Evolutionary conservation across 2,888 invertebrate genomes (phyloP).

Genomic region (Allophyes oxyacanthae): DNA sequence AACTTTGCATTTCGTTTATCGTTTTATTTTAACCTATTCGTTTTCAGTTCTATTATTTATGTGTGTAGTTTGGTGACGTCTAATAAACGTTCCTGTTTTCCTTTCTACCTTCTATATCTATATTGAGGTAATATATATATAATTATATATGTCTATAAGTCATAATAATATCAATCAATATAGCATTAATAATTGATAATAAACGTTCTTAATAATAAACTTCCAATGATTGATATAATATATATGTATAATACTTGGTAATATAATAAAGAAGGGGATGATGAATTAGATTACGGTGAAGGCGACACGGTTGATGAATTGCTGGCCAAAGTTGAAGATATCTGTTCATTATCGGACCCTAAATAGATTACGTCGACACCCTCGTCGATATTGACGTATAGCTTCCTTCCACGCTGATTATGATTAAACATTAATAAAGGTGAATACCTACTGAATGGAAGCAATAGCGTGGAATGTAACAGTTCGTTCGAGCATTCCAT

Average conservation of each 20-base stretch:
- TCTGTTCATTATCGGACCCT: constrained; percentile 48
- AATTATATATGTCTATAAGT: too few relatives aligned
- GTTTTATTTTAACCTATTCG: too few relatives aligned
- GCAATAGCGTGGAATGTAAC: too few relatives aligned
- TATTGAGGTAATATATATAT: too few relatives aligned
- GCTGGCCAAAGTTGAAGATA: constrained; percentile 45
- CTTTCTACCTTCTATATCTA: too few relatives aligned
- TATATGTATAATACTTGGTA: constrained; percentile 44
- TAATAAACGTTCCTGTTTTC: too few relatives aligned
- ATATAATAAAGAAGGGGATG: constrained; percentile 34
- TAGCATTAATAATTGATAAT: too few relatives aligned
- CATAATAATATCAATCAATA: too few relatives aligned
- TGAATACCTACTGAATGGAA: background rate
- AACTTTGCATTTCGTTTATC: too few relatives aligned
- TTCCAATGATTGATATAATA: constrained; percentile 38
- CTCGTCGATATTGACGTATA: constrained; percentile 34
- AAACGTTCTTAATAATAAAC: constrained; percentile 6
- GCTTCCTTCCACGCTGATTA: constrained; percentile 23
- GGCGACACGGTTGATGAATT: constrained; percentile 53
- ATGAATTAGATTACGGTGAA: constrained; percentile 49
- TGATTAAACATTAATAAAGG: constrained; percentile 27
- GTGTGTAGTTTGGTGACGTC: too few relatives aligned
- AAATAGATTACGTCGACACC: constrained; percentile 45
- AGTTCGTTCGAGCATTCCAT: too few relatives aligned
- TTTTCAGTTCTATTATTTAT: too few relatives aligned